Evolutionary conservation across 1,140 invertebrate genomes (phyloP).

Genomic region (Diprion similis): DNA sequence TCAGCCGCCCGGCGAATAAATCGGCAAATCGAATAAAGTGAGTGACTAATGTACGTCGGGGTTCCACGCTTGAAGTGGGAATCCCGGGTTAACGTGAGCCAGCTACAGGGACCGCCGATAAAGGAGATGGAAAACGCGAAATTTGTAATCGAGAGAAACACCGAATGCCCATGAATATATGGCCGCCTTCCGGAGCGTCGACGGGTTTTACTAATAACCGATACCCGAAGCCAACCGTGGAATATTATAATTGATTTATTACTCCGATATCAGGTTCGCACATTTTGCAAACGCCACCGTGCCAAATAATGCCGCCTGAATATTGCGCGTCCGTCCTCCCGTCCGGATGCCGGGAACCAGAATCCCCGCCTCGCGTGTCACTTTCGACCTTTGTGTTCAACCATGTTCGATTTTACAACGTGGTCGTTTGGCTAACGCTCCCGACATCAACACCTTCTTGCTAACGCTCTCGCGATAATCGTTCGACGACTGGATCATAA

Average conservation of each 20-base stretch:
- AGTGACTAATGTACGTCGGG: conserved; percentile 44
- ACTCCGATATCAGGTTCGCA: conserved; percentile 46
- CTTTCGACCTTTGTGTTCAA: background rate
- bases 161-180: conserved; percentile 54
- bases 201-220: conserved; percentile 61
- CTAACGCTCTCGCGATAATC: background rate
- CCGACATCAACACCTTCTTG: background rate
- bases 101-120: background rate
- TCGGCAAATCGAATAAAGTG: conserved; percentile 48
- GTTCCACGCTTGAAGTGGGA: conserved; percentile 31
- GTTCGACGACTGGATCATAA: background rate
- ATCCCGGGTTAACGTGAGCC: conserved; percentile 12
- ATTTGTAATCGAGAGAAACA: conserved; percentile 36
- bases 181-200: conserved; percentile 54
- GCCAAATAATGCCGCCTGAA: background rate
- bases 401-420: conserved; percentile 1
- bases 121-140: conserved; percentile 25
- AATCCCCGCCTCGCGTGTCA: background rate
- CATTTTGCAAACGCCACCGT: conserved; percentile 11
- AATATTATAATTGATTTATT: conserved; percentile 63
- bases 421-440: background rate
- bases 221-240: conserved; percentile 59
- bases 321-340: background rate
- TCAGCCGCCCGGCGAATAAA: conserved; percentile 28
- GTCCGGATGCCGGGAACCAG: conserved; percentile 6